Conservation (phyloP, 2,888 invertebrate genomes). For the Parochlus steinenii region DNA sequence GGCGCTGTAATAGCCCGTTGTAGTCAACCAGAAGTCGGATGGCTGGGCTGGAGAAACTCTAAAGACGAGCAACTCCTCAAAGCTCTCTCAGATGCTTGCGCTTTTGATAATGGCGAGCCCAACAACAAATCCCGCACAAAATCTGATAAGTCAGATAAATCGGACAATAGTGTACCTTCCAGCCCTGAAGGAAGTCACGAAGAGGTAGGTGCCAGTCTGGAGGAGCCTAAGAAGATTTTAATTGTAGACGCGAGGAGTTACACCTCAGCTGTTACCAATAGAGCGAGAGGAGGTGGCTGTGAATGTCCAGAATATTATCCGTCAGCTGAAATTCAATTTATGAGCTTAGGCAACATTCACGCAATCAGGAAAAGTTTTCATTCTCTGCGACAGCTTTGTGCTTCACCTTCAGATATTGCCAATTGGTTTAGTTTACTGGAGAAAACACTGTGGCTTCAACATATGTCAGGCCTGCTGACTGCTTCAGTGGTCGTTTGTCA, state of each 20-base stretch:
- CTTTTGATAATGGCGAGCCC: conserved; percentile 44
- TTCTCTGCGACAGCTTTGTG: conserved; percentile 60
- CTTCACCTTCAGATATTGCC: conserved; percentile 61
- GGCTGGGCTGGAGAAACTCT: conserved; percentile 81
- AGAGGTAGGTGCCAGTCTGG: conserved; percentile 22
- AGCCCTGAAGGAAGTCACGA: conserved; percentile 27
- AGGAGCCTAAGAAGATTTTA: conserved; percentile 47
- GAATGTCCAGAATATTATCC: conserved; percentile 94
- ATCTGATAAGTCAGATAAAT: conserved; percentile 17
- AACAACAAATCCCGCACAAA: neutral
- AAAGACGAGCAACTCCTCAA: conserved; percentile 82
- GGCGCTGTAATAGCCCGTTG: conserved; percentile 89
- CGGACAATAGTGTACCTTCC: conserved; percentile 26
- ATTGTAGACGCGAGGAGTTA: conserved; percentile 94
- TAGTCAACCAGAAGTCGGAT: conserved; percentile 91
- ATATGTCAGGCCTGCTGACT: conserved; percentile 69
- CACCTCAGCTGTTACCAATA: conserved; percentile 88
- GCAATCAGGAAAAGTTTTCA: conserved; percentile 86
- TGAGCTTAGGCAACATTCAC: conserved; percentile 96
- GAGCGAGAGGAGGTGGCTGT: conserved; percentile 92
- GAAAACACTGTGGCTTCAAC: conserved; percentile 80
- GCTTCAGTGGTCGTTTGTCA: conserved; percentile 67
- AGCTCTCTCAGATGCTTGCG: conserved; percentile 66
- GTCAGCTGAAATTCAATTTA: conserved; percentile 88
- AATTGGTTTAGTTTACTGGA: conserved; percentile 85